Base-by-base conservation (phyloP, 2,888 invertebrate species). In the Laothoe populi region DNA sequence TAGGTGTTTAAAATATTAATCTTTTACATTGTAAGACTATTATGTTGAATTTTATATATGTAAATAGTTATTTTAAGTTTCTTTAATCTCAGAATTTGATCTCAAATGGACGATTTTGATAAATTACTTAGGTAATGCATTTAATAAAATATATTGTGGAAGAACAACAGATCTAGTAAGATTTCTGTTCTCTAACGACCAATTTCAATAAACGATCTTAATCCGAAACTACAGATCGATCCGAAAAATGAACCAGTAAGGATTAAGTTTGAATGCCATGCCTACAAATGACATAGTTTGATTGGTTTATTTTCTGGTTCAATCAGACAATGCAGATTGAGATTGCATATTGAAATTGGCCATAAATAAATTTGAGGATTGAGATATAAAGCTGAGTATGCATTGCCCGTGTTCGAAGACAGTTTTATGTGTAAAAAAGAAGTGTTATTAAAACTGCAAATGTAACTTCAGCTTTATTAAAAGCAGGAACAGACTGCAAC, bases 41-140 rank as follows among this genome's bases (percentile, higher is more conserved):
- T 35, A 38, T 38, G 10, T 46, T 31, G n/a, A 58, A 13, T 21
- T 45, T 24, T 23, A 35, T 2, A 38, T 42, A n/a, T 48, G 48
- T 59, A 59, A 59, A 58, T 49, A 49, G 48, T 44, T 58, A 8
- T 40, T 42, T 49, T 46, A 24, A 46, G 48, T 53, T 53, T 53
- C 19, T 35, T 35, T 46, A 79, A 77, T 79, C 74, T 81, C 77
- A 78, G 75, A 81, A 79, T 77, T 81, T 89, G 90, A 90, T 90
- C 90, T 90, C 90, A 89, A 73, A 74, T 71, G 71, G 76, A 82
- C 80, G 79, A 81, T 81, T 75, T 81, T 76, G 79, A 79, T 77
- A 67, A 71, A 68, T 77, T n/a, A n/a, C n/a, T n/a, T 79, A 80
- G 75, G 61, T 62, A 45, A 35, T 35, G 53, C 35, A 73, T 78